These are phyloP conservation scores for Yponomeuta plumbellus DNA, from an alignment of 2,888 invertebrate genomes.

Conservation along the genomic window DNA sequence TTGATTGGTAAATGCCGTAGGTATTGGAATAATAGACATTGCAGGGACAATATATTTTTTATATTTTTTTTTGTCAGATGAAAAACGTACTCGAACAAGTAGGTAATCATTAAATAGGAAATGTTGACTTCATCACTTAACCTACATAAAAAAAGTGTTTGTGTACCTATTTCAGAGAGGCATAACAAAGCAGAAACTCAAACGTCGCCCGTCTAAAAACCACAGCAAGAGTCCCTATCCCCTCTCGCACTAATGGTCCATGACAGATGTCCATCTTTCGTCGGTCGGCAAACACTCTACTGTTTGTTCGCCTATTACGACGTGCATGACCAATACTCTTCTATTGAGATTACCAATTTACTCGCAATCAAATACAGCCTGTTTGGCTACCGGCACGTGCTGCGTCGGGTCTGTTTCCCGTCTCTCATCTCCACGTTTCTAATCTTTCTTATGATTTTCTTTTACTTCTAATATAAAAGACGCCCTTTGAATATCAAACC, in stretches of 20 bases:
- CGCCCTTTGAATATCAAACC: not conserved
- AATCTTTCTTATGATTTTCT: not conserved
- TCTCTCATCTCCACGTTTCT: not conserved
- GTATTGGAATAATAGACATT: too few species aligned
- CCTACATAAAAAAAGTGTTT: not conserved
- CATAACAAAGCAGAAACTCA: not conserved
- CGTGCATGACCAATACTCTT: not conserved
- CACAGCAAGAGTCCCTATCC: not conserved
- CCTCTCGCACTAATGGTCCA: not conserved
- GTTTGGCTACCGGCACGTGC: conserved; percentile 2
- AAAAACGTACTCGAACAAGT: too few species aligned
- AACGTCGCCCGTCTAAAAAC: not conserved
- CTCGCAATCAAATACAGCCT: not conserved
- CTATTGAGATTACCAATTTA: conserved; percentile 14
- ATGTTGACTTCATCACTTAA: too few species aligned
- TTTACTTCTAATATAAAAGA: not conserved
- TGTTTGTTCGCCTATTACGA: conserved; percentile 7
- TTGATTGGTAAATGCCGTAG: too few species aligned
- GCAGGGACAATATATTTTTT: too few species aligned
- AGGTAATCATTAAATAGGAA: too few species aligned
- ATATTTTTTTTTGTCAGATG: too few species aligned
- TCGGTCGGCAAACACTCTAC: conserved; percentile 5
- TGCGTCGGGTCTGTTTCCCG: not conserved
- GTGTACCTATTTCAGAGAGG: not conserved
- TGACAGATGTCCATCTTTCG: not conserved